Evolutionary conservation across 2,888 invertebrate species (phyloP).

Genomic region (Deilephila elpenor): DNA sequence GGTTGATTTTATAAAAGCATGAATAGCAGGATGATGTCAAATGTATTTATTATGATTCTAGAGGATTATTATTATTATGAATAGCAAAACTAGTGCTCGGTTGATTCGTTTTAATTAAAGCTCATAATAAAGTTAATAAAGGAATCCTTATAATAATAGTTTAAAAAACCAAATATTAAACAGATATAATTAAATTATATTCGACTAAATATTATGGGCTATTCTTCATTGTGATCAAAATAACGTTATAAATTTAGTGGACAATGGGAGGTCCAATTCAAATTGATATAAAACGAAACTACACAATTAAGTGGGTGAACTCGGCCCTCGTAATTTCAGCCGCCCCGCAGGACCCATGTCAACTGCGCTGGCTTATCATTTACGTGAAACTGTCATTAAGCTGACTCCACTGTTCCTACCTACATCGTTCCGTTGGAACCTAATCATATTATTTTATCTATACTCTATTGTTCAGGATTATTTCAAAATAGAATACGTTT

Average conservation of each 20-base stretch:
- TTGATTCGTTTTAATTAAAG: too few species aligned
- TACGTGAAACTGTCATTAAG: constrained; percentile 67
- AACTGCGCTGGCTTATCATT: constrained; percentile 65
- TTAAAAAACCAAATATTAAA: too few species aligned
- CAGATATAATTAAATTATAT: not conserved
- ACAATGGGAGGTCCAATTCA: constrained; percentile 35
- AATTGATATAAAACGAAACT: constrained; percentile 37
- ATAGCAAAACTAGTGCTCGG: too few species aligned
- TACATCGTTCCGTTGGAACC: constrained; percentile 48
- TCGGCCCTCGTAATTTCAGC: constrained; percentile 66
- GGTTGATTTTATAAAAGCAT: not conserved
- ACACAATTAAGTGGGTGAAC: not conserved
- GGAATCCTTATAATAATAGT: too few species aligned
- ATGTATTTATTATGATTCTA: not conserved
- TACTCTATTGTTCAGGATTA: not conserved
- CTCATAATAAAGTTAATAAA: too few species aligned
- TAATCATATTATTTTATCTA: constrained; percentile 2
- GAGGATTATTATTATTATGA: too few species aligned
- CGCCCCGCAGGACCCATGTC: constrained; percentile 70
- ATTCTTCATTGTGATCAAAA: not conserved
- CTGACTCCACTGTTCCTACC: constrained; percentile 61
- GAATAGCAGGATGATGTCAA: not conserved
- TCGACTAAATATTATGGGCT: not conserved
- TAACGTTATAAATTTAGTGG: not conserved
- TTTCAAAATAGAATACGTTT: not conserved